Percentiles rank a stretch among this genome's conserved stretches.
These are phyloP conservation scores for Pluvialis apricaria DNA, from an alignment of 2,113 vertebrate species.

Conservation along the genomic window DNA sequence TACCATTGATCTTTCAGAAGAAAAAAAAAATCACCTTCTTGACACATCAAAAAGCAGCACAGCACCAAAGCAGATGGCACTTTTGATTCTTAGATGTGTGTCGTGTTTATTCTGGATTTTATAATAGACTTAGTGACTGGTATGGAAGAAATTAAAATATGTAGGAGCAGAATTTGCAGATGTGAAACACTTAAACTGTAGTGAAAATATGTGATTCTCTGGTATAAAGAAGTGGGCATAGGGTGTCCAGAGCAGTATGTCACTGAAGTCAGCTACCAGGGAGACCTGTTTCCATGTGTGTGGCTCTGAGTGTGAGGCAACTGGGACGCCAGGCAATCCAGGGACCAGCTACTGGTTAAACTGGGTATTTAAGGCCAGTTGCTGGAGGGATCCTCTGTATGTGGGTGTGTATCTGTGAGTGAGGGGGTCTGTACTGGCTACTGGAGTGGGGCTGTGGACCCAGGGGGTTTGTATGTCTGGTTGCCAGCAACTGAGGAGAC, in stretches of 20 bases:
- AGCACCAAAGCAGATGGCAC: background rate
- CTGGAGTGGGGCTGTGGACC: background rate
- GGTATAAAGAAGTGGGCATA: background rate
- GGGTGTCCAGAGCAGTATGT: background rate
- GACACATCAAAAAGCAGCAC: background rate
- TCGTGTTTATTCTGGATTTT: background rate
- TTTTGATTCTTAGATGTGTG: background rate
- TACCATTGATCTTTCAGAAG: constrained; percentile 13
- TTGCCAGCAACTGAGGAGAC: background rate
- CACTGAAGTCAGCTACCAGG: accelerated
- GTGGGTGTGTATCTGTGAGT: too few species aligned
- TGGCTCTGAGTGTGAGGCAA: background rate
- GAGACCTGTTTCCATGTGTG: background rate
- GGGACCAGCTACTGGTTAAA: background rate
- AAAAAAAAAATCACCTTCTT: background rate
- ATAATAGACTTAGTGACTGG: background rate
- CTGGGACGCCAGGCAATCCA: accelerated
- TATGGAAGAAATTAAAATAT: background rate
- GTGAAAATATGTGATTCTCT: background rate
- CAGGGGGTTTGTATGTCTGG: accelerated
- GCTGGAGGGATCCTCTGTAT: background rate
- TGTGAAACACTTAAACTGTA: background rate
- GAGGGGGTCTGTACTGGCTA: background rate
- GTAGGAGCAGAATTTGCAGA: background rate
- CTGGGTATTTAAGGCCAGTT: background rate